Evolutionary conservation across 2,797 vertebrate genomes (phyloP), one percentile per base, ranked within the genome.

Genomic region (Siniperca scherzeri): DNA sequence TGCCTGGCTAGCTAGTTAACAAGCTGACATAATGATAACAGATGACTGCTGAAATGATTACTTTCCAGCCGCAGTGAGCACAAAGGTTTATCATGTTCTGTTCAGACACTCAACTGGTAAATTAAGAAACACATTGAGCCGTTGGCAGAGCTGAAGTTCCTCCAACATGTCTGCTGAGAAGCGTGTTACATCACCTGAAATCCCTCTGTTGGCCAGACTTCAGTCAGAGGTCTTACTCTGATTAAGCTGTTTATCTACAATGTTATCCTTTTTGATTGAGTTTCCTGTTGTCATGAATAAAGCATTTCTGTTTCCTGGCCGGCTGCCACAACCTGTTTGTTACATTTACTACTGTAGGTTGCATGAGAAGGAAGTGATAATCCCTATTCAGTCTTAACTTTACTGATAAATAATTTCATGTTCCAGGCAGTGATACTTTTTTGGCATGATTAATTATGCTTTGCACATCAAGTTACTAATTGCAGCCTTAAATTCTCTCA

Each of bases 111-210:
- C 1, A 19, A 27, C 40, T 16, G 12, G 19, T 57, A 48, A 71
- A 36, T 46, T 10, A n/a, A 52, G 36, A 36, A 67, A 56, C 21
- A 27, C 27, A 50, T 52, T 74, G 42, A 55, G 14, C 30, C 27
- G 12, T 33, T 55, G 46, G 10, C 42, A 21, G 68, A 74, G 19
- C 70, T 71, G 44, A 52, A 19, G 27, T 60, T 73, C 38, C 38
- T 64, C 25, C 22, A 38, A 6, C 74, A 9, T 6, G n/a, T 62
- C 44, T 68, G 22, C 68, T 57, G 19, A 42, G 38, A 50, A 25
- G 56, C 13, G 16, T 27, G 57, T 87, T 84, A 77, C 74, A 42
- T 79, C 74, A 79, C n/a, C n/a, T 80, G 19, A 79, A 85, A 85
- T 87, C 80, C 66, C 2, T 57, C 13, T 25, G 70, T 11, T 81